Evolutionary conservation across 1,140 invertebrate species (phyloP).

Genomic region (Platyscapa corneri): DNA sequence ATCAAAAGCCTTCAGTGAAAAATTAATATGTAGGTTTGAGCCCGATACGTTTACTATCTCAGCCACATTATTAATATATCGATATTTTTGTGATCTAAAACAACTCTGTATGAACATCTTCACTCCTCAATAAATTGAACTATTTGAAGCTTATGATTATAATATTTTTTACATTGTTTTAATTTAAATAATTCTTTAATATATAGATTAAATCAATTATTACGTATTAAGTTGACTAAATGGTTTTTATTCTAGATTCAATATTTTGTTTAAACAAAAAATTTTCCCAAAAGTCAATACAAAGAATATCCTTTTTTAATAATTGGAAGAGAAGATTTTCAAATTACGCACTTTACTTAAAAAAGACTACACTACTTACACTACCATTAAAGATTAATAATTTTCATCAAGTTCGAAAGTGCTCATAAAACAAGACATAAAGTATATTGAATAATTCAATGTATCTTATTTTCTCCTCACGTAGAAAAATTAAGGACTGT

Average conservation of each 20-base stretch:
- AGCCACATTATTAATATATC: neutral
- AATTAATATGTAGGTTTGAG: slow-evolving; percentile 2
- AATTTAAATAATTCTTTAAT: too few relatives aligned
- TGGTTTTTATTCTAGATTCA: too few relatives aligned
- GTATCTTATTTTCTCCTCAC: neutral
- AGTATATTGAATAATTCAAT: neutral
- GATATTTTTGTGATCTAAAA: neutral
- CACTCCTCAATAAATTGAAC: neutral
- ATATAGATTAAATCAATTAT: too few relatives aligned
- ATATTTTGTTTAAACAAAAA: too few relatives aligned
- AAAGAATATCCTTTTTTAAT: too few relatives aligned
- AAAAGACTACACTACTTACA: neutral
- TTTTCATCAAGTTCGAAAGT: neutral
- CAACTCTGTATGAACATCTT: neutral
- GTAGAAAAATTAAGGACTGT: neutral
- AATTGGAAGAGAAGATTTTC: too few relatives aligned
- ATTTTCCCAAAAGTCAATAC: too few relatives aligned
- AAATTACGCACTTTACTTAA: neutral
- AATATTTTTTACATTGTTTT: too few relatives aligned
- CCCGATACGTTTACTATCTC: neutral
- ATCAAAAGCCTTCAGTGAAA: slow-evolving; percentile 9
- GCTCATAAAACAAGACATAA: neutral
- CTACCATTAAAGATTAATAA: too few relatives aligned
- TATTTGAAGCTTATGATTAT: too few relatives aligned
- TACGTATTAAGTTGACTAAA: too few relatives aligned